Conservation (phyloP, 2,113 vertebrate genomes). For the Malurus cyaneus region DNA sequence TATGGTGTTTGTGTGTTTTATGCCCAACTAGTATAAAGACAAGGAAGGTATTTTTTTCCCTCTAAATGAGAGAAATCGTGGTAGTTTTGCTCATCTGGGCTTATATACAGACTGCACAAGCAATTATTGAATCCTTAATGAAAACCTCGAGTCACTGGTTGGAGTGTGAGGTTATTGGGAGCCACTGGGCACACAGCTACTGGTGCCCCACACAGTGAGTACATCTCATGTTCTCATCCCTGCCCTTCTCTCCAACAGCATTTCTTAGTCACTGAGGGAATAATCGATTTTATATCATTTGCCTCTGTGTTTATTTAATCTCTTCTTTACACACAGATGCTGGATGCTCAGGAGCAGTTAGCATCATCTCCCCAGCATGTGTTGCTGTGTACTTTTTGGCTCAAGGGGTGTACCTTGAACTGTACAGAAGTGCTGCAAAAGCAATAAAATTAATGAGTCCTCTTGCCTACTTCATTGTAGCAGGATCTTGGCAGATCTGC, state of each 20-base stretch:
- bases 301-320: background rate
- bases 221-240: background rate
- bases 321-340: background rate
- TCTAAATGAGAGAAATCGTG: background rate
- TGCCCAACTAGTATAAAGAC: background rate
- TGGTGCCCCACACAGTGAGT: rapidly evolving
- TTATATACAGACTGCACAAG: background rate
- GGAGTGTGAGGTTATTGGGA: background rate
- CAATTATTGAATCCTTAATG: background rate
- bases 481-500: background rate
- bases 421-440: background rate
- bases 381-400: background rate
- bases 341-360: background rate
- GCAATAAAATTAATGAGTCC: background rate
- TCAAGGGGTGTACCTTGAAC: background rate
- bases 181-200: too few relatives aligned
- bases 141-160: background rate
- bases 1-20: background rate
- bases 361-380: rapidly evolving
- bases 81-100: background rate
- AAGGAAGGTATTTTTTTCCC: background rate
- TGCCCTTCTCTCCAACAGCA: background rate
- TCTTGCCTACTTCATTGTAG: background rate
- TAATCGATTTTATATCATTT: background rate
- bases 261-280: background rate